phyloP scores from a whole-genome alignment of 2,888 invertebrate species.

The Melieria picta region DNA sequence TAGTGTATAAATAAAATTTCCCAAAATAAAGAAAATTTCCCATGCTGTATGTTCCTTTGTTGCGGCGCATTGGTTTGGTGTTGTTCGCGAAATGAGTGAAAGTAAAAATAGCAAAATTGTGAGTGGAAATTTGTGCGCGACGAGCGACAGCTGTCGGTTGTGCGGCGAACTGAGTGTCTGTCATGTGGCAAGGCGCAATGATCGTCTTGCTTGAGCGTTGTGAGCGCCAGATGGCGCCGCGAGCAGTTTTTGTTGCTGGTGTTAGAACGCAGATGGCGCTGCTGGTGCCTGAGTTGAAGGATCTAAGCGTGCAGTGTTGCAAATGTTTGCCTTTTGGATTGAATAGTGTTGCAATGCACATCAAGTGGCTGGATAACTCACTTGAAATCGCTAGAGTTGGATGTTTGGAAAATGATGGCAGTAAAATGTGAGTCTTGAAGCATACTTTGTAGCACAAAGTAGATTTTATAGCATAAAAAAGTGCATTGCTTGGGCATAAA shows the following conservation, averaged over 20 bases:
- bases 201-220: neutral
- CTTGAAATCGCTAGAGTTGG: too few species aligned
- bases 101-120: neutral
- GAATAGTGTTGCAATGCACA: too few species aligned
- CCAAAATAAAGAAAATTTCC: constrained; percentile 57
- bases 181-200: neutral
- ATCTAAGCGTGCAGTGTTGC: too few species aligned
- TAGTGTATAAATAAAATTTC: constrained; percentile 51
- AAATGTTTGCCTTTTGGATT: too few species aligned
- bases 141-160: constrained; percentile 26
- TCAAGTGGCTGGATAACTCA: too few species aligned
- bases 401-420: too few species aligned
- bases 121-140: neutral
- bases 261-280: too few species aligned
- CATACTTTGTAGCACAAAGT: too few species aligned
- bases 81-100: neutral
- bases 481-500: too few species aligned
- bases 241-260: neutral
- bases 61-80: neutral
- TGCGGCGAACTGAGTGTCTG: neutral
- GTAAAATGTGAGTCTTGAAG: too few species aligned
- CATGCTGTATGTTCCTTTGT: constrained; percentile 43
- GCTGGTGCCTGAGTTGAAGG: too few species aligned
- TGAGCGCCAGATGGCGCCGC: constrained; percentile 14
- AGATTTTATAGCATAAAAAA: too few species aligned